These are phyloP conservation scores for Dinoponera quadriceps DNA, from an alignment of 1,140 invertebrate genomes.

Conservation along the genomic window DNA sequence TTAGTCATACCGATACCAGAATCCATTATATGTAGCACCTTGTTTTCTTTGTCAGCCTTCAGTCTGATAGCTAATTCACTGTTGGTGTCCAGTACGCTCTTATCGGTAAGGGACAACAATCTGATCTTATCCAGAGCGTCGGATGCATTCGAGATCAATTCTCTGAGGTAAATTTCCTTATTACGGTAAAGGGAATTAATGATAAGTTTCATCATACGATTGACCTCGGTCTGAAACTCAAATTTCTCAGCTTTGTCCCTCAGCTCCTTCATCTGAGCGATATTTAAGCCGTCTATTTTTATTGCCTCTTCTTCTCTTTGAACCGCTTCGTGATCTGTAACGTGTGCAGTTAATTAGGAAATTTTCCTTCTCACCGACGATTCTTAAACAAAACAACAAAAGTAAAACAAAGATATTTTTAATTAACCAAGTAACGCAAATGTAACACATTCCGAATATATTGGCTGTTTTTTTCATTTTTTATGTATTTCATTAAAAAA, in stretches of 20 bases:
- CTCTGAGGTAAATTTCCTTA: constrained; percentile 99
- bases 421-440: no score
- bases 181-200: constrained; percentile 99
- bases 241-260: constrained; percentile 97
- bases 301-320: constrained; percentile 98
- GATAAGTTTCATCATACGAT: constrained; percentile 99
- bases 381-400: no score
- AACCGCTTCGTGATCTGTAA: constrained; percentile 91
- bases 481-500: not conserved
- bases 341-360: not conserved
- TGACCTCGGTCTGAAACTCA: constrained; percentile 98
- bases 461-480: not conserved
- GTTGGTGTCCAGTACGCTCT: constrained; percentile 91
- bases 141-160: constrained; percentile 98
- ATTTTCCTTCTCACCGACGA: constrained; percentile 3
- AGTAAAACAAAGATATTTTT: no score
- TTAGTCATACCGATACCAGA: constrained; percentile 99
- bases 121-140: constrained; percentile 98
- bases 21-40: constrained; percentile 97
- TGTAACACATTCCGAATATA: no score
- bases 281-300: constrained; percentile 97
- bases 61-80: constrained; percentile 96
- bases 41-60: constrained; percentile 98
- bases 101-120: constrained; percentile 95
- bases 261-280: constrained; percentile 96